phyloP scores from a whole-genome alignment of 2,888 invertebrate genomes.

The Dorcus parallelipipedus region DNA sequence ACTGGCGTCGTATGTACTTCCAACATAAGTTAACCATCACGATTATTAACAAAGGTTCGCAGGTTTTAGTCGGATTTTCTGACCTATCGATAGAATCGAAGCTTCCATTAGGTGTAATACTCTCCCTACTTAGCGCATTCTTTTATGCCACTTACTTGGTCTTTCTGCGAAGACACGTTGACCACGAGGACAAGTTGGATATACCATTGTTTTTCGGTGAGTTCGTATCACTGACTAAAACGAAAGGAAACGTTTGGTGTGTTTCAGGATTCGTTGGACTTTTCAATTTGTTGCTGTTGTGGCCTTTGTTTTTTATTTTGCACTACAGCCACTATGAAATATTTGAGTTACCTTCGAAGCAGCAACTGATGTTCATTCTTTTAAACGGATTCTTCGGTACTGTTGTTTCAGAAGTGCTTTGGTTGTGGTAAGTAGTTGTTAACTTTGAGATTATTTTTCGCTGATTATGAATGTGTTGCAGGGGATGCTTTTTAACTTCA shows the following conservation, averaged over 20 bases:
- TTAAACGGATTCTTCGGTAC: conserved; percentile 89
- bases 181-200: conserved; percentile 91
- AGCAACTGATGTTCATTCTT: conserved; percentile 75
- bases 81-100: conserved; percentile 63
- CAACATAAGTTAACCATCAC: too few species aligned
- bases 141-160: conserved; percentile 90
- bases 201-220: conserved; percentile 93
- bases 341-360: conserved; percentile 80
- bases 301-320: conserved; percentile 86
- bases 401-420: conserved; percentile 85
- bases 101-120: conserved; percentile 73
- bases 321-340: conserved; percentile 79
- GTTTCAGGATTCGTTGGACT: conserved; percentile 87
- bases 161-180: conserved; percentile 79
- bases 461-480: conserved; percentile 44
- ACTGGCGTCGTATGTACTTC: conserved; percentile 67
- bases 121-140: conserved; percentile 82
- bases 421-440: conserved; percentile 72
- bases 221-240: conserved; percentile 23
- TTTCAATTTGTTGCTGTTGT: conserved; percentile 80
- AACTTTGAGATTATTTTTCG: too few species aligned
- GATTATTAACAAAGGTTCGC: conserved; percentile 24
- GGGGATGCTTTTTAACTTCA: conserved; percentile 93
- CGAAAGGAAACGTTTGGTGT: conserved; percentile 5
- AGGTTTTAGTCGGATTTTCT: conserved; percentile 76